Percentiles rank a stretch among this genome's conserved stretches.
Evolutionary conservation across 2,888 invertebrate species (phyloP).

Genomic region (Tridacna crocea): DNA sequence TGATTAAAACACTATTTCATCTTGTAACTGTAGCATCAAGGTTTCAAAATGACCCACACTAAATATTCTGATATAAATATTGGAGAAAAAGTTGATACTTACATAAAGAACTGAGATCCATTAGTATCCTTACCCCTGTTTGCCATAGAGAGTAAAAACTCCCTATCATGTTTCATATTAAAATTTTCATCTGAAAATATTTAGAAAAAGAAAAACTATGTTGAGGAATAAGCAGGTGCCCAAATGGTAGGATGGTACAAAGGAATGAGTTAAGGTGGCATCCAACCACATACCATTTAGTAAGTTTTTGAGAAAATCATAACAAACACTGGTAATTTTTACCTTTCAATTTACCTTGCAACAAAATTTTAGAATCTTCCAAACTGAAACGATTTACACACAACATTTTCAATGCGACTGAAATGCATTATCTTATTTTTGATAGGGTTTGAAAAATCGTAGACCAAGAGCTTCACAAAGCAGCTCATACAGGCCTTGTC

Average conservation of each 20-base stretch:
- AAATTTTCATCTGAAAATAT: conserved; percentile 95
- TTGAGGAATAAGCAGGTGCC: not conserved
- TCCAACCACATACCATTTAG: not conserved
- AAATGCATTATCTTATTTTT: too few species aligned
- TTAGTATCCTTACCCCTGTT: conserved; percentile 99
- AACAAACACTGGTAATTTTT: too few species aligned
- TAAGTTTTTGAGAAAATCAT: not conserved
- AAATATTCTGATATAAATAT: not conserved
- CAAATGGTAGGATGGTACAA: not conserved
- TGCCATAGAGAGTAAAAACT: conserved; percentile 98
- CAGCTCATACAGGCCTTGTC: too few species aligned
- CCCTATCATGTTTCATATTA: conserved; percentile 93
- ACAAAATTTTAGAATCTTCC: too few species aligned
- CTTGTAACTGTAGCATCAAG: too few species aligned
- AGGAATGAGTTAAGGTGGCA: not conserved
- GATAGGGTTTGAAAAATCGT: too few species aligned
- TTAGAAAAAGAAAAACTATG: conserved; percentile 10
- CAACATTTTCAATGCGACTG: too few species aligned
- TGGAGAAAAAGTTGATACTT: conserved; percentile 86
- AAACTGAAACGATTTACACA: too few species aligned
- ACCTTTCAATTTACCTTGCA: too few species aligned
- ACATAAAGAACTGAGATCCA: conserved; percentile 99
- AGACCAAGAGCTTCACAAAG: too few species aligned
- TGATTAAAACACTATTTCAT: too few species aligned
- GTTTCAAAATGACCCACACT: too few species aligned